Conservation (phyloP, 2,888 invertebrate species). For the Dromius quadrimaculatus region DNA sequence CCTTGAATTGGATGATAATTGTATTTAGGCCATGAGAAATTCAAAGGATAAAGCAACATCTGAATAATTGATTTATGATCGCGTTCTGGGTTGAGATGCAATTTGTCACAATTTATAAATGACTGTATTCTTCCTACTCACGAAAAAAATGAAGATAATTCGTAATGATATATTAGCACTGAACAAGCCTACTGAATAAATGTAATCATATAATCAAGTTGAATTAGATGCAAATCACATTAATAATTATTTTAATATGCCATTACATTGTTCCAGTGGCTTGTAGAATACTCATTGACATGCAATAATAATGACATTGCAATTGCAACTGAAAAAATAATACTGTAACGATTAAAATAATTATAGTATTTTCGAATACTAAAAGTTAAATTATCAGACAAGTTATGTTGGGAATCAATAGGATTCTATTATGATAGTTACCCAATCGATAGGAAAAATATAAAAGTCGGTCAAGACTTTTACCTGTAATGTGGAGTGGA, state of each 20-base stretch:
- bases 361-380: no score
- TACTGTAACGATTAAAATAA: no score
- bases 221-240: constrained; percentile 3
- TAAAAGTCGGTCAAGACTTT: no score
- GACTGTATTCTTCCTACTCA: constrained; percentile 20
- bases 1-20: background rate
- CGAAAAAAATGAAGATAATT: constrained; percentile 10
- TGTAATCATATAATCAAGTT: constrained; percentile 6
- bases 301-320: background rate
- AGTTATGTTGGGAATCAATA: no score
- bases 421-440: no score
- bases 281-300: background rate
- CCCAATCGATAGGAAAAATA: no score
- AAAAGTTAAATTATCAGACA: no score
- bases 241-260: constrained; percentile 5
- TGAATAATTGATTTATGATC: constrained; percentile 34
- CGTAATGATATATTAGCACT: background rate
- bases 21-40: background rate
- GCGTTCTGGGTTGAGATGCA: constrained; percentile 5
- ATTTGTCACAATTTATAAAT: constrained; percentile 38
- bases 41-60: background rate
- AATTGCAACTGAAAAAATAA: no score
- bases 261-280: background rate
- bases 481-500: no score
- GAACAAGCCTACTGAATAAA: constrained; percentile 6